Conservation (phyloP, 1,140 invertebrate species). For the Apis laboriosa region DNA sequence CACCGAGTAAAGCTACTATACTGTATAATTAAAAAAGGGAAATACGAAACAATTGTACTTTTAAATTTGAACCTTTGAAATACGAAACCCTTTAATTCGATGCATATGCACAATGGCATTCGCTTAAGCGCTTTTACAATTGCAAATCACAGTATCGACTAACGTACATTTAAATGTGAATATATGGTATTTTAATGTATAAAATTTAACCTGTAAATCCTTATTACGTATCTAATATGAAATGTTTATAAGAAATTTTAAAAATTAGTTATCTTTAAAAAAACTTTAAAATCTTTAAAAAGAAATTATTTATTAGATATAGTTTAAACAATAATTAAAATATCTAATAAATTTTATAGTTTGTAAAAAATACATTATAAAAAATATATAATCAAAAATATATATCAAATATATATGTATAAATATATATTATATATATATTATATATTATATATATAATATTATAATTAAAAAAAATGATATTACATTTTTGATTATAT, state of each 20-base stretch:
- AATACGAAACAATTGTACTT: conserved; percentile 11
- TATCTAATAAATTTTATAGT: no score
- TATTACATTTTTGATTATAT: no score
- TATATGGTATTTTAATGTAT: neutral
- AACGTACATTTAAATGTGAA: neutral
- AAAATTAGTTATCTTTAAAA: neutral
- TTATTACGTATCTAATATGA: neutral
- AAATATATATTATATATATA: no score
- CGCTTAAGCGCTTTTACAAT: neutral
- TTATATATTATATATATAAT: no score
- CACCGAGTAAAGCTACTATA: neutral
- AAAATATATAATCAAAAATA: no score
- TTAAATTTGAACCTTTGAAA: conserved; percentile 13
- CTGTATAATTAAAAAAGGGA: conserved; percentile 13
- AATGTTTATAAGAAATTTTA: neutral
- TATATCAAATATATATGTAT: no score
- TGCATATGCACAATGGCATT: neutral
- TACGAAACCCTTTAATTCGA: conserved; percentile 13
- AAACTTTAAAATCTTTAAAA: no score
- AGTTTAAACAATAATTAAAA: no score
- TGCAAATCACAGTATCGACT: neutral
- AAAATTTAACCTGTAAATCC: neutral
- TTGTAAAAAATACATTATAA: no score
- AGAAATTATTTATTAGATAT: no score
- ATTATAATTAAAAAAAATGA: no score